A percentile compares a stretch with the other conserved stretches of the same genome.
Evolutionary conservation across 2,888 invertebrate genomes (phyloP).

Genomic region (Urechis unicinctus): DNA sequence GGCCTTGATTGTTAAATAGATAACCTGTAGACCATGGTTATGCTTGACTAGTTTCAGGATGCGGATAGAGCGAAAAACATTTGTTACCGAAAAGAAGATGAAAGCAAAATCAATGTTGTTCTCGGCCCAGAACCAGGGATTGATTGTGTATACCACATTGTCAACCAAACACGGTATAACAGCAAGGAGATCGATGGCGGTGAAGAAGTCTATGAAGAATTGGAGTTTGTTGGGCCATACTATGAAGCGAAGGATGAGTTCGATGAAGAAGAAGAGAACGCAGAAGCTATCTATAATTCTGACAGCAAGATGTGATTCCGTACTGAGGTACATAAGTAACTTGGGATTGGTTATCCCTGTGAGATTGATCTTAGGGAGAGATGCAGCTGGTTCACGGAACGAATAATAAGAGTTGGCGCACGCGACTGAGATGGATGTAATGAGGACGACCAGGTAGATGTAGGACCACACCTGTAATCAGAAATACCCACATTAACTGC

Average conservation of each 20-base stretch:
- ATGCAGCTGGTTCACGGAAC: constrained; percentile 15
- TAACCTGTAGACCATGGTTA: too few relatives aligned
- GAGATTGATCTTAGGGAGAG: too few relatives aligned
- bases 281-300: constrained; percentile 7
- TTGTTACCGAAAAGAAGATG: constrained; percentile 6
- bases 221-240: constrained; percentile 6
- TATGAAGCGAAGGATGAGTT: constrained; percentile 9
- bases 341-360: too few relatives aligned
- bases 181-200: constrained; percentile 10
- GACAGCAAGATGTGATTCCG: constrained; percentile 2
- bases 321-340: too few relatives aligned
- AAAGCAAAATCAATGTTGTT: constrained; percentile 4
- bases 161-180: constrained; percentile 7
- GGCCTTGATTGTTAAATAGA: constrained; percentile 13
- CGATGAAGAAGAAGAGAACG: constrained; percentile 7
- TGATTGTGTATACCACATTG: background rate
- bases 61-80: constrained; percentile 12
- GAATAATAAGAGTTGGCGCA: constrained; percentile 17
- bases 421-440: constrained; percentile 5
- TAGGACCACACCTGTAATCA: too few relatives aligned
- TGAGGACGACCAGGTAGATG: constrained; percentile 7
- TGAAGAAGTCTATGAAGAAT: constrained; percentile 10
- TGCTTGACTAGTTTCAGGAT: constrained; percentile 19
- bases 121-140: constrained; percentile 3
- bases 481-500: too few relatives aligned